phyloP scores from a whole-genome alignment of 2,888 invertebrate species.

The Folsomia candida region DNA sequence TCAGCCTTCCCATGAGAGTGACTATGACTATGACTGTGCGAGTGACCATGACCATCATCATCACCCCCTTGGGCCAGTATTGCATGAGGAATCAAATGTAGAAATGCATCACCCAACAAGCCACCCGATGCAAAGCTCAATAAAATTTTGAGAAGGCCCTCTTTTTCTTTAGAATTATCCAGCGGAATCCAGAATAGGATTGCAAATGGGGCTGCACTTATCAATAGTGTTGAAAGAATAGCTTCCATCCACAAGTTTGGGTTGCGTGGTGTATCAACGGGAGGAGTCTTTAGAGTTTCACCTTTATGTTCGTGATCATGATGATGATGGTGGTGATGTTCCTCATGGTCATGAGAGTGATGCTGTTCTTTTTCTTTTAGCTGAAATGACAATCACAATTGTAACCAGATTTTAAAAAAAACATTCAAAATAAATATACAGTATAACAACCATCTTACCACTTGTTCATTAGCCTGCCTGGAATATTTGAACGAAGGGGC shows the following conservation, averaged over 20 bases:
- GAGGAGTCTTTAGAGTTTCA: constrained; percentile 35
- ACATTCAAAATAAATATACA: no score
- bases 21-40: constrained; percentile 59
- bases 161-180: constrained; percentile 77
- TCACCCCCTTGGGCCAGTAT: constrained; percentile 58
- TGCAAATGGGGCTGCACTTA: constrained; percentile 91
- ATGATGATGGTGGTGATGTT: constrained; percentile 49
- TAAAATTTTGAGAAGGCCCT: constrained; percentile 82
- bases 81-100: constrained; percentile 98
- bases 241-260: constrained; percentile 72
- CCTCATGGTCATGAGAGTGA: constrained; percentile 37
- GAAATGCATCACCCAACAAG: constrained; percentile 94
- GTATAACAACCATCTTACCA: neutral
- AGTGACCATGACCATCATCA: constrained; percentile 55
- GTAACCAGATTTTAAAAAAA: no score
- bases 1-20: constrained; percentile 57
- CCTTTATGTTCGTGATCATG: constrained; percentile 54
- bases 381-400: neutral
- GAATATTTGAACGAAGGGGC: constrained; percentile 81
- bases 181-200: constrained; percentile 90
- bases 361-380: constrained; percentile 19
- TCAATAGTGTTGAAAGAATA: constrained; percentile 83
- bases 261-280: constrained; percentile 24
- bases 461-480: constrained; percentile 62
- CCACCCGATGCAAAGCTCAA: constrained; percentile 93